Percentiles rank a stretch among this genome's conserved stretches.
phyloP scores from a whole-genome alignment of 1,140 invertebrate species.

The Atopsyche davidsoni region DNA sequence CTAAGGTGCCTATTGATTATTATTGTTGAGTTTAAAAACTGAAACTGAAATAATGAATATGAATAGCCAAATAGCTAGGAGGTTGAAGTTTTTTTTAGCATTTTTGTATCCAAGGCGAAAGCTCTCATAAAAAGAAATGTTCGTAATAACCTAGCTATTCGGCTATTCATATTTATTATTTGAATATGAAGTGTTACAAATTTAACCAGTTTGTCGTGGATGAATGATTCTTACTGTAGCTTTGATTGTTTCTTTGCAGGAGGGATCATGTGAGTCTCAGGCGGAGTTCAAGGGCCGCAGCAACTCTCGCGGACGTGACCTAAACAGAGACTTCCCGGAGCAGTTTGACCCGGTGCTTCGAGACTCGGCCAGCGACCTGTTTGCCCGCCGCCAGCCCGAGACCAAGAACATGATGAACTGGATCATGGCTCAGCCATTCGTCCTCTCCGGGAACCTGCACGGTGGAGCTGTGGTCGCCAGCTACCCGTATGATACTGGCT shows the following conservation, averaged over 20 bases:
- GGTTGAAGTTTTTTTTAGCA: constrained; percentile 6
- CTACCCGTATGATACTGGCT: constrained; percentile 81
- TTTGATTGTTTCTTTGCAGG: constrained; percentile 47
- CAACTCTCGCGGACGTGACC: constrained; percentile 73
- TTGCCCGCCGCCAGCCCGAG: constrained; percentile 68
- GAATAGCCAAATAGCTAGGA: too few relatives aligned
- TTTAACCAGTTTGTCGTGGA: too few relatives aligned
- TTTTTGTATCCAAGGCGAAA: background rate
- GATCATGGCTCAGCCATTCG: constrained; percentile 79
- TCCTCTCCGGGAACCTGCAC: constrained; percentile 86
- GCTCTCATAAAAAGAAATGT: background rate
- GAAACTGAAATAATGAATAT: too few relatives aligned
- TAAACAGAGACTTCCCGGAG: constrained; percentile 88
- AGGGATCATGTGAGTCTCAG: constrained; percentile 71
- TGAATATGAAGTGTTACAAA: too few relatives aligned
- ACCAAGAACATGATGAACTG: constrained; percentile 87
- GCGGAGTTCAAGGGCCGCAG: constrained; percentile 61
- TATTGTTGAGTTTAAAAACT: too few relatives aligned
- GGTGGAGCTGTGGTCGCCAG: constrained; percentile 88
- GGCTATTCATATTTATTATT: too few relatives aligned
- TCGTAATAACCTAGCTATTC: background rate
- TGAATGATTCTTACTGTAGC: too few relatives aligned
- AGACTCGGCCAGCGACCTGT: constrained; percentile 34
- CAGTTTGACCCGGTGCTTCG: constrained; percentile 57
- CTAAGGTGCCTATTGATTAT: too few relatives aligned